These are phyloP conservation scores for Phorcus lineatus DNA, from an alignment of 2,888 invertebrate genomes.

Conservation along the genomic window DNA sequence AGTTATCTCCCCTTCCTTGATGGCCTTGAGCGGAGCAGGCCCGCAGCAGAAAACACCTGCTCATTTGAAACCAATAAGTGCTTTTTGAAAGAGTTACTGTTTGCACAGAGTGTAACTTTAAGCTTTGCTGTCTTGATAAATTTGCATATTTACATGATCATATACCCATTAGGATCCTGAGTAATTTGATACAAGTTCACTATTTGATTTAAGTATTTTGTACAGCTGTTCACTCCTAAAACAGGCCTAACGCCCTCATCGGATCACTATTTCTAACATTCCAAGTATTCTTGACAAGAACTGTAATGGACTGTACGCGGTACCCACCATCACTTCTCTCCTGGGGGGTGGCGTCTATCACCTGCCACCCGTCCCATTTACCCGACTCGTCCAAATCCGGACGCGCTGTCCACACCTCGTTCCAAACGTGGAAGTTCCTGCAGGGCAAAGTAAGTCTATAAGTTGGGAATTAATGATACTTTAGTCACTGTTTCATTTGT, in stretches of 20 bases:
- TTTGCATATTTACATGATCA: too few species aligned
- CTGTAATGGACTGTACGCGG: background rate
- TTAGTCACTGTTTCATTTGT: too few species aligned
- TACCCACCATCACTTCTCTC: slow-evolving; percentile 82
- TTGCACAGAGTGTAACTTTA: too few species aligned
- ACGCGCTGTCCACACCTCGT: slow-evolving; percentile 94
- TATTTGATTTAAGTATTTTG: too few species aligned
- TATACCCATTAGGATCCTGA: too few species aligned
- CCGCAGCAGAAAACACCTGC: slow-evolving; percentile 21
- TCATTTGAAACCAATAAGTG: background rate
- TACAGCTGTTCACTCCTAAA: too few species aligned
- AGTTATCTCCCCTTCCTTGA: slow-evolving; percentile 27
- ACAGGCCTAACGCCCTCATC: too few species aligned
- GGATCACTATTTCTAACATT: too few species aligned
- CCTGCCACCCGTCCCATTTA: slow-evolving; percentile 94
- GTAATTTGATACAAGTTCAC: too few species aligned
- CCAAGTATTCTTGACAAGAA: too few species aligned
- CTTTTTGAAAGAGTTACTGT: background rate
- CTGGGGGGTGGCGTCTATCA: slow-evolving; percentile 93
- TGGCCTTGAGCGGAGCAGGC: slow-evolving; percentile 17
- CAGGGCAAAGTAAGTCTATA: background rate
- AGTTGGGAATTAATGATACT: background rate
- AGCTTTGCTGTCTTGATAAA: too few species aligned
- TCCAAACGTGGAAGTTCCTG: slow-evolving; percentile 96
- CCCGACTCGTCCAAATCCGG: slow-evolving; percentile 82